Conservation (phyloP, 2,888 invertebrate genomes). For the Brenthis hecate region DNA sequence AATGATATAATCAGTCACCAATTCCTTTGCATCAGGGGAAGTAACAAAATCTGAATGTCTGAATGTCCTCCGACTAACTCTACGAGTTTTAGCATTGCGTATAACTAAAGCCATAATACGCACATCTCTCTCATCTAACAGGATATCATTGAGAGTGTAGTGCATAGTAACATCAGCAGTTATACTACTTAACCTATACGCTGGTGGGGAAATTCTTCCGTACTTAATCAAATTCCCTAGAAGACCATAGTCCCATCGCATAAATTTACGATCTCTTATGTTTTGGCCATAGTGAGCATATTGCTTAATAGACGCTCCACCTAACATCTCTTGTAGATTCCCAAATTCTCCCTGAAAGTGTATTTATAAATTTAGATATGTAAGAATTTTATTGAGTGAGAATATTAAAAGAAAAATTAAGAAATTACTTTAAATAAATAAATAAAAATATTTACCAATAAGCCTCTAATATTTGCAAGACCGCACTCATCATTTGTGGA, state of each 20-base stretch:
- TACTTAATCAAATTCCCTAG: slow-evolving; percentile 51
- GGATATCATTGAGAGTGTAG: slow-evolving; percentile 42
- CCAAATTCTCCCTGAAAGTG: slow-evolving; percentile 4
- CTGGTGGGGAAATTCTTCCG: slow-evolving; percentile 51
- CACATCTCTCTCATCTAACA: slow-evolving; percentile 43
- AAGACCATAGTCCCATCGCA: slow-evolving; percentile 56
- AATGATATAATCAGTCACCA: slow-evolving; percentile 42
- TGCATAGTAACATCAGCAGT: slow-evolving; percentile 42
- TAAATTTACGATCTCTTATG: slow-evolving; percentile 57
- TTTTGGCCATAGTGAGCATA: slow-evolving; percentile 68
- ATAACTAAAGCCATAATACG: slow-evolving; percentile 43
- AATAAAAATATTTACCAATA: slow-evolving; percentile 2
- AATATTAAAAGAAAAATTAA: no score
- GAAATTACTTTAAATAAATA: no score
- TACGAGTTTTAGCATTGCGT: slow-evolving; percentile 37
- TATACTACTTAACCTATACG: slow-evolving; percentile 47
- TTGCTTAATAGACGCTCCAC: slow-evolving; percentile 62
- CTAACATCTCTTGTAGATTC: slow-evolving; percentile 25
- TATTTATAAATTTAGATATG: not conserved
- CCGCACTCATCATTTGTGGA: not conserved
- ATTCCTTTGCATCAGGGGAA: slow-evolving; percentile 37
- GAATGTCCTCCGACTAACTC: slow-evolving; percentile 41
- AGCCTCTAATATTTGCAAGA: slow-evolving; percentile 1
- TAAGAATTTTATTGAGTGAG: no score
- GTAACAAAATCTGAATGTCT: slow-evolving; percentile 42